These are phyloP conservation scores for Apamea epomidion DNA, from an alignment of 2,888 invertebrate species.

Conservation along the genomic window DNA sequence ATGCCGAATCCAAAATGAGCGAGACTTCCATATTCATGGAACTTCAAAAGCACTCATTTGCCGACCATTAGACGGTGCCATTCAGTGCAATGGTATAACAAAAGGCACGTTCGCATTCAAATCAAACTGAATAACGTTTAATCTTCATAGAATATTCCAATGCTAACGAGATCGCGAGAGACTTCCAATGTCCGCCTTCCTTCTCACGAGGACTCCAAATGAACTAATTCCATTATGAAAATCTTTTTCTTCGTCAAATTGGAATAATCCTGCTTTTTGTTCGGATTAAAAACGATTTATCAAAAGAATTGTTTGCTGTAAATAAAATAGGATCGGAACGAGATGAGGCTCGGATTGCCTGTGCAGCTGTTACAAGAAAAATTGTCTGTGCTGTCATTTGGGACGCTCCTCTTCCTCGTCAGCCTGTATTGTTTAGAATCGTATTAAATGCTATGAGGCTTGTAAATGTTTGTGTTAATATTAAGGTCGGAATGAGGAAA, in stretches of 20 bases:
- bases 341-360: constrained; percentile 61
- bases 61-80: constrained; percentile 64
- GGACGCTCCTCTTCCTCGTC: constrained; percentile 22
- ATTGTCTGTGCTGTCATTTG: constrained; percentile 58
- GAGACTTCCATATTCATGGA: constrained; percentile 61
- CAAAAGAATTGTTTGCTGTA: constrained; percentile 72
- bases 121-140: constrained; percentile 68
- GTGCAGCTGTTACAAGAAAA: constrained; percentile 70
- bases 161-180: constrained; percentile 69
- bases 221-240: constrained; percentile 74
- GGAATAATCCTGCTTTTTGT: constrained; percentile 72
- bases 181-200: constrained; percentile 64
- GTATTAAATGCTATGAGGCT: constrained; percentile 49
- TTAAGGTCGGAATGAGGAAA: constrained; percentile 26
- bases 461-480: constrained; percentile 60
- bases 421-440: constrained; percentile 40
- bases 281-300: constrained; percentile 76
- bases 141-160: constrained; percentile 72
- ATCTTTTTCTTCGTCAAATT: constrained; percentile 69
- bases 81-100: constrained; percentile 66
- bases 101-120: constrained; percentile 66
- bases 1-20: constrained; percentile 48
- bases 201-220: constrained; percentile 61
- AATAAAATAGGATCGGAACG: constrained; percentile 68
- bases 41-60: constrained; percentile 62